Base-by-base conservation (phyloP, 2,797 vertebrate genomes). In the Perodicticus potto region DNA sequence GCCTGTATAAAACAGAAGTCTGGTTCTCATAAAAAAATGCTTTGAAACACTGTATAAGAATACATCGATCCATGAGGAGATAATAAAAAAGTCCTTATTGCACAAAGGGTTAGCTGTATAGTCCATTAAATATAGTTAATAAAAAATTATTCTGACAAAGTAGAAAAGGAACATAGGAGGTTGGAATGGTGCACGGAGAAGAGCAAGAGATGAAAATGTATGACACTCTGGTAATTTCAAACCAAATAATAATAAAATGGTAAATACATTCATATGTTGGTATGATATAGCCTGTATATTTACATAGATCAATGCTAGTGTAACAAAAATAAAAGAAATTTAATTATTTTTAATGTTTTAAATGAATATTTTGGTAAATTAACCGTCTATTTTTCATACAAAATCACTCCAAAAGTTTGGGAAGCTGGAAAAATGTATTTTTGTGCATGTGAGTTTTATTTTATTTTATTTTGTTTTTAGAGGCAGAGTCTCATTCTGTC, bases 71-170 rank as follows among this genome's bases (percentile, higher is more conserved):
- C 73, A 96, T 80, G 88, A 55, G 34, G 70, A 97, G 96, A 96
- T 88, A 96, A 96, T 97, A 97, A 98, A 97, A 89, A 91, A 93
- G 65, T 63, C 86, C 92, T 97, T 96, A 83, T 93, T 97, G 72
- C 74, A 97, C 95, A 96, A 98, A 95, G 97, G 86, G 94, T 97
- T 98, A 96, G 94, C 93, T 97, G 93, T 97, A 96, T 94, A 93
- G 96, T 86, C 93, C 37, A 92, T 96, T 97, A 97, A 95, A 96
- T 97, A 80, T 89, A 92, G 59, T 93, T 97, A 97, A 98, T 88
- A 32, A 96, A 77, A 93, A 90, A 59, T 22, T 92, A 65, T 94
- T 98, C 55, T 95, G 77, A 91, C 40, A 73, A 63, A 94, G 91
- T 76, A 72, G 88, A 43, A 59, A 94, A 94, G 73, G 74, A 82